A percentile compares a stretch with the other conserved stretches of the same genome.
phyloP scores from a whole-genome alignment of 2,113 vertebrate genomes.

The Urocynchramus pylzowi region DNA sequence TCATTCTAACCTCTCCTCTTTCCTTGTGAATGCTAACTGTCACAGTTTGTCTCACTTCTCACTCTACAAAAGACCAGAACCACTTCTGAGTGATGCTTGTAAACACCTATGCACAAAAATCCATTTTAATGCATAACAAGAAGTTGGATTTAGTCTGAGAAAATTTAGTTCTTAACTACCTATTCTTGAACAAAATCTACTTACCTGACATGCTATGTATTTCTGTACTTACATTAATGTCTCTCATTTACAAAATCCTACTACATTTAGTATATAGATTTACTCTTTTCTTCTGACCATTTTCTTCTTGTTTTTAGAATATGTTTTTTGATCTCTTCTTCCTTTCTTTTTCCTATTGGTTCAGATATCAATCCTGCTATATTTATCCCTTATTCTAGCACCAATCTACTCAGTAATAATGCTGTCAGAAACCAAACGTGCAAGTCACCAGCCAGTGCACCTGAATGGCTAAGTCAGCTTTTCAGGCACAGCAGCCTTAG shows the following conservation, averaged over 20 bases:
- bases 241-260: not conserved
- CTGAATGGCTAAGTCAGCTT: not conserved
- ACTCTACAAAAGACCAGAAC: not conserved
- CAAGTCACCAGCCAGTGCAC: not conserved
- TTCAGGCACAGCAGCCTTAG: not conserved
- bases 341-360: not conserved
- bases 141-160: not conserved
- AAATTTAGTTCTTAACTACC: not conserved
- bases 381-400: not conserved
- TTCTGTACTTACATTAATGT: not conserved
- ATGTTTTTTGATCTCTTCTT: not conserved
- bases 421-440: not conserved
- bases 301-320: not conserved
- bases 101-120: not conserved
- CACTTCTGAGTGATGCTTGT: not conserved
- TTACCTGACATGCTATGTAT: not conserved
- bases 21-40: not conserved
- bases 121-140: not conserved
- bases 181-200: not conserved
- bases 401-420: not conserved
- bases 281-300: not conserved
- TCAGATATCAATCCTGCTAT: not conserved
- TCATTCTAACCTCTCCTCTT: not conserved
- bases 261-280: not conserved
- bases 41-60: not conserved